These are phyloP conservation scores for Xiphophorus birchmanni DNA, from an alignment of 2,797 vertebrate genomes.

Conservation along the genomic window DNA sequence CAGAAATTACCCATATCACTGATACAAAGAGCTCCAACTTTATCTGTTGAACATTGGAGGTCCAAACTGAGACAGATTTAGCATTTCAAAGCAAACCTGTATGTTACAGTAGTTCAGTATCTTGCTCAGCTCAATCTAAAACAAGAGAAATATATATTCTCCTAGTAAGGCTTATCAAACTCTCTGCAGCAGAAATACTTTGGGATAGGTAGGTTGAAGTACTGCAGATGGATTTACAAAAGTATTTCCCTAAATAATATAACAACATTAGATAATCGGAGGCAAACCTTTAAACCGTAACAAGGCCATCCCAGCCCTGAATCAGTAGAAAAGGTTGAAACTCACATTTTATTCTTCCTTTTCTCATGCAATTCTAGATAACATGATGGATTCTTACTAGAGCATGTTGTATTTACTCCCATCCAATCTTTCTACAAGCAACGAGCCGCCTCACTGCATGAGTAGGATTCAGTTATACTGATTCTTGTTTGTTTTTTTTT, in stretches of 20 bases:
- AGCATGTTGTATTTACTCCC: background rate
- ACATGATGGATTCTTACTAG: background rate
- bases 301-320: background rate
- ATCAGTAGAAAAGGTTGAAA: background rate
- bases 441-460: background rate
- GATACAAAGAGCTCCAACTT: background rate
- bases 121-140: background rate
- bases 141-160: background rate
- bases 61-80: background rate
- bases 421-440: background rate
- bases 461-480: background rate
- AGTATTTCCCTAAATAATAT: background rate
- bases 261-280: background rate
- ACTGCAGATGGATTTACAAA: background rate
- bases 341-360: background rate
- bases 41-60: background rate
- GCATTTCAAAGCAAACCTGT: background rate
- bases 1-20: slow-evolving; percentile 6
- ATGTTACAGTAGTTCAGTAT: background rate
- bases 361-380: background rate
- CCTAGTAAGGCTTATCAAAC: background rate
- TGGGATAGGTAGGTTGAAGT: background rate
- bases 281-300: background rate
- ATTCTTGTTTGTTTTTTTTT: background rate
- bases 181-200: background rate